Percentiles rank a stretch among this genome's conserved stretches.
Conservation (phyloP, 1,140 invertebrate species). For the Dendrolimus punctatus region DNA sequence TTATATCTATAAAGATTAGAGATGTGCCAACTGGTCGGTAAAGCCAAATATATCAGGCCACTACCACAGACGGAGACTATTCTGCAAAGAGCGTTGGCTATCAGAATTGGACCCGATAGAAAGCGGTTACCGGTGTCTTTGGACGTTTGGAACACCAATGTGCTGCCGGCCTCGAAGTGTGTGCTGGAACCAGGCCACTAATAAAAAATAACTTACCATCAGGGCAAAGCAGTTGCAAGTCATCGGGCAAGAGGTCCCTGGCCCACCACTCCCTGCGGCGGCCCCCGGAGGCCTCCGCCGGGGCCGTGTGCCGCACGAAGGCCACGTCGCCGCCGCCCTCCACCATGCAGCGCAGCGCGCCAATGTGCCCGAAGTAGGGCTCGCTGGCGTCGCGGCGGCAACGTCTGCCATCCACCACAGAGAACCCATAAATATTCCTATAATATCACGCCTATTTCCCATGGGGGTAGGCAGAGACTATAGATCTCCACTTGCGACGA, state of each 20-base stretch:
- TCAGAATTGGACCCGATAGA: too few species aligned
- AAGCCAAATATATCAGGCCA: too few species aligned
- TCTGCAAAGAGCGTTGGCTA: too few species aligned
- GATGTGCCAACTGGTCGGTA: too few species aligned
- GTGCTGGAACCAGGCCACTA: background rate
- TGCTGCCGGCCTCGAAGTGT: too few species aligned
- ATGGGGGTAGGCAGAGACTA: too few species aligned
- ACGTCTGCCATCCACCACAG: slow-evolving; percentile 24
- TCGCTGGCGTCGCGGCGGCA: slow-evolving; percentile 58
- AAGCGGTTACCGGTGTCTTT: too few species aligned
- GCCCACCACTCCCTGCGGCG: slow-evolving; percentile 94
- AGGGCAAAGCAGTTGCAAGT: slow-evolving; percentile 94
- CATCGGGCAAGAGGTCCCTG: slow-evolving; percentile 90
- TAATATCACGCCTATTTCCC: too few species aligned
- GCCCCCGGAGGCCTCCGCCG: slow-evolving; percentile 92
- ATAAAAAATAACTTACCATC: slow-evolving; percentile 77
- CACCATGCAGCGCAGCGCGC: slow-evolving; percentile 93
- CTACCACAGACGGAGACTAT: too few species aligned
- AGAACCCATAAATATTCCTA: background rate
- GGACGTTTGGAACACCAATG: too few species aligned
- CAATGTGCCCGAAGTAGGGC: slow-evolving; percentile 75
- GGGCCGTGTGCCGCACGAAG: slow-evolving; percentile 94
- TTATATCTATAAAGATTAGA: too few species aligned
- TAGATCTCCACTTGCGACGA: too few species aligned
- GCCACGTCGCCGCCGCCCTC: slow-evolving; percentile 96